phyloP scores from a whole-genome alignment of 2,113 vertebrate genomes.

The Phodopus roborovskii region DNA sequence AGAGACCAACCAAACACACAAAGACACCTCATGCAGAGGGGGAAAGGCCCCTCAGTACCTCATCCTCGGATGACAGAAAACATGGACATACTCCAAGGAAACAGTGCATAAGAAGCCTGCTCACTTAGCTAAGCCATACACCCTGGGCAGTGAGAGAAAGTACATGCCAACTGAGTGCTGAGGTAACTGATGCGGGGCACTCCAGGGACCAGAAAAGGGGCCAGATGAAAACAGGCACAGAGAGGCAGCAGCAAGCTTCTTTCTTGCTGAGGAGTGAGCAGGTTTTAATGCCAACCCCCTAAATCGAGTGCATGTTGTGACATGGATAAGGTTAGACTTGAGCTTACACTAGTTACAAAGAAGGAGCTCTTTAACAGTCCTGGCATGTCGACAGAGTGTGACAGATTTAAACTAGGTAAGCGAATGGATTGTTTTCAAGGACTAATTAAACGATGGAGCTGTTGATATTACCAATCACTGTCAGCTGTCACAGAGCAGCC shows the following conservation, averaged over 20 bases:
- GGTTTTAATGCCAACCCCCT: background rate
- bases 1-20: background rate
- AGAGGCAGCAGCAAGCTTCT: background rate
- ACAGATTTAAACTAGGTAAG: conserved; percentile 54
- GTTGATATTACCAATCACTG: background rate
- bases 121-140: background rate
- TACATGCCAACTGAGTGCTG: rapidly evolving
- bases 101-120: background rate
- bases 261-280: background rate
- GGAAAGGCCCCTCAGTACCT: background rate
- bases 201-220: background rate
- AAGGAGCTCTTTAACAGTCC: background rate
- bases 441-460: conserved; percentile 52
- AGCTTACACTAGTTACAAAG: conserved; percentile 8
- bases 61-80: background rate
- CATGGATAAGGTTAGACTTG: background rate
- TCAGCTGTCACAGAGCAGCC: conserved; percentile 5
- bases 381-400: background rate
- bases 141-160: background rate
- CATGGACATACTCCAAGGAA: background rate
- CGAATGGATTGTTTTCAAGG: conserved; percentile 58
- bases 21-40: background rate
- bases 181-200: background rate
- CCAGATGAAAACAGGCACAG: background rate
- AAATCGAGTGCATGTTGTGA: background rate